A percentile compares a stretch with the other conserved stretches of the same genome.
These are phyloP conservation scores for Hypolimnas misippus DNA, from an alignment of 2,888 invertebrate species.

Conservation along the genomic window DNA sequence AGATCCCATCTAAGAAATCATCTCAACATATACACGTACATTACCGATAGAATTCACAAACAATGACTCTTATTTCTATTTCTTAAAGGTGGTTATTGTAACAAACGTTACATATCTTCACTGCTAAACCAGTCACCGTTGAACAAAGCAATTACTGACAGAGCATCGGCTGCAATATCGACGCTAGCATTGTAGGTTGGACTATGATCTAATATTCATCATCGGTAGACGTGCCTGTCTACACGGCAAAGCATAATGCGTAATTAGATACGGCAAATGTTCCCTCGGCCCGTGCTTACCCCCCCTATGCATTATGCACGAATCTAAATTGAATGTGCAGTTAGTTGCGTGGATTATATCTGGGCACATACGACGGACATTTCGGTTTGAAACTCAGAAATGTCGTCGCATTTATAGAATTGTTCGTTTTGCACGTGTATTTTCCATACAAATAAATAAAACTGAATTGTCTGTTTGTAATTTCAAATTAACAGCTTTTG, in stretches of 20 bases:
- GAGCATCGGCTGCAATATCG: constrained; percentile 60
- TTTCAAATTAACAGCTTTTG: too few relatives aligned
- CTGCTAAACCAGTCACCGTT: constrained; percentile 39
- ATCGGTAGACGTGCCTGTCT: constrained; percentile 72
- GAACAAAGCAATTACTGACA: constrained; percentile 58
- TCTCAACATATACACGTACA: too few relatives aligned
- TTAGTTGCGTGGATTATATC: constrained; percentile 57
- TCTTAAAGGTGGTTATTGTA: neutral
- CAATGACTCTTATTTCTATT: neutral
- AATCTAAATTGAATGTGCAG: constrained; percentile 79
- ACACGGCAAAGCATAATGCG: constrained; percentile 79
- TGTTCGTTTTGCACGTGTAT: neutral
- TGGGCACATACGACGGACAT: constrained; percentile 27
- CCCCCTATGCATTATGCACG: constrained; percentile 77
- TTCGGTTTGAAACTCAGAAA: constrained; percentile 23
- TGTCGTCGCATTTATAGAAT: neutral
- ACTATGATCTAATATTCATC: constrained; percentile 79
- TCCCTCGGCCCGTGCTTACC: constrained; percentile 62
- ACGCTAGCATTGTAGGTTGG: constrained; percentile 60
- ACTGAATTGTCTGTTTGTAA: too few relatives aligned
- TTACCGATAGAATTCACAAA: neutral
- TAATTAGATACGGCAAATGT: constrained; percentile 81
- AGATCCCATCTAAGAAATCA: neutral
- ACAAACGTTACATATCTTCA: constrained; percentile 1
- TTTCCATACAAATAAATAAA: neutral